Conservation (phyloP, 2,797 vertebrate species). For the Petrocephalus schoutedeni region DNA sequence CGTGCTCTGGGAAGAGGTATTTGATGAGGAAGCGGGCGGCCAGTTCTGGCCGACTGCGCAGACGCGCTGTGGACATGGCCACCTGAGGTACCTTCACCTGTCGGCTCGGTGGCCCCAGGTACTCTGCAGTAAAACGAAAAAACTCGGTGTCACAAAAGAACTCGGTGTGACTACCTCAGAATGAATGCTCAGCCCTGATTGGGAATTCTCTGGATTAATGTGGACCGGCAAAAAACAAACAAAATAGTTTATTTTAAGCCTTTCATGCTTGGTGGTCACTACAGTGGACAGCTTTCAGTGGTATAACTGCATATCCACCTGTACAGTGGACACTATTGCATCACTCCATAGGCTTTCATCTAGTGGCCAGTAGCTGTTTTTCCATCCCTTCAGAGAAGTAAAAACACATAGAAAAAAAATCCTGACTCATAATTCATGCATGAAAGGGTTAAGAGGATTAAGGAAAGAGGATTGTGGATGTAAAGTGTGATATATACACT, state of each 20-base stretch:
- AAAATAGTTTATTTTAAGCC: not conserved
- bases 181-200: not conserved
- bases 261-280: too few relatives aligned
- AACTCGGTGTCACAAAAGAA: not conserved
- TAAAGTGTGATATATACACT: not conserved
- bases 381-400: too few relatives aligned
- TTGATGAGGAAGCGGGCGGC: constrained; percentile 63
- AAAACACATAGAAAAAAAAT: too few relatives aligned
- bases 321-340: too few relatives aligned
- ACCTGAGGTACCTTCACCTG: constrained; percentile 55
- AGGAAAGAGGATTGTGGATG: not conserved
- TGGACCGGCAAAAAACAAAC: not conserved
- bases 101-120: constrained; percentile 63
- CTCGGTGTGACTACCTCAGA: not conserved
- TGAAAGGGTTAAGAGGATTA: not conserved
- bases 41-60: constrained; percentile 53
- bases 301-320: too few relatives aligned
- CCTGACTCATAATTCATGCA: too few relatives aligned
- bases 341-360: too few relatives aligned
- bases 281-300: too few relatives aligned
- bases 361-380: too few relatives aligned
- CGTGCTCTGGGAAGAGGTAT: constrained; percentile 61
- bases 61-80: constrained; percentile 55
- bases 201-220: not conserved
- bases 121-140: constrained; percentile 43